Conservation (phyloP, 2,888 invertebrate genomes). For the Fabriciana adippe region DNA sequence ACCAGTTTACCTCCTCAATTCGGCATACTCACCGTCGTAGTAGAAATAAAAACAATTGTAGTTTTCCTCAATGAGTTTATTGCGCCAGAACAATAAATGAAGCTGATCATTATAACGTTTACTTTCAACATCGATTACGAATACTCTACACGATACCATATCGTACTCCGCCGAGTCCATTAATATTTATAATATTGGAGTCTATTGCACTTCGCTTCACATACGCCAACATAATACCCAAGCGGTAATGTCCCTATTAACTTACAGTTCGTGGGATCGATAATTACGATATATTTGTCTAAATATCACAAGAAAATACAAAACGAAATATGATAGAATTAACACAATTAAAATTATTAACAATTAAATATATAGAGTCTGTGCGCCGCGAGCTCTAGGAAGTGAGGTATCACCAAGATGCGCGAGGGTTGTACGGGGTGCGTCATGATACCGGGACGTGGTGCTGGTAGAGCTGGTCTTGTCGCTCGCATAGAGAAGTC, state of each 20-base stretch:
- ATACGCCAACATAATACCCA: constrained; percentile 66
- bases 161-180: constrained; percentile 66
- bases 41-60: constrained; percentile 71
- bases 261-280: constrained; percentile 80
- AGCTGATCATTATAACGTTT: constrained; percentile 81
- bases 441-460: constrained; percentile 82
- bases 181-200: constrained; percentile 75
- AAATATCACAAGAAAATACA: constrained; percentile 83
- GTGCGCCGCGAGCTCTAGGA: constrained; percentile 52
- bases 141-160: constrained; percentile 76
- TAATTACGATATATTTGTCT: constrained; percentile 79
- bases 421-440: constrained; percentile 61
- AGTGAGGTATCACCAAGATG: constrained; percentile 71
- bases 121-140: constrained; percentile 82
- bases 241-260: constrained; percentile 74
- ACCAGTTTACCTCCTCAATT: constrained; percentile 55
- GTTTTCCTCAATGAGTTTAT: constrained; percentile 79
- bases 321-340: constrained; percentile 81
- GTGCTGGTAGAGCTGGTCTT: constrained; percentile 80
- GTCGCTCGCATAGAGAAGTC: constrained; percentile 79
- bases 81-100: constrained; percentile 82
- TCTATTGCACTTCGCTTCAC: constrained; percentile 79
- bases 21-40: constrained; percentile 53
- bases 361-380: constrained; percentile 78
- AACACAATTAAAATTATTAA: constrained; percentile 81